These are phyloP conservation scores for Lithosia quadra DNA, from an alignment of 2,888 invertebrate species.

Conservation along the genomic window DNA sequence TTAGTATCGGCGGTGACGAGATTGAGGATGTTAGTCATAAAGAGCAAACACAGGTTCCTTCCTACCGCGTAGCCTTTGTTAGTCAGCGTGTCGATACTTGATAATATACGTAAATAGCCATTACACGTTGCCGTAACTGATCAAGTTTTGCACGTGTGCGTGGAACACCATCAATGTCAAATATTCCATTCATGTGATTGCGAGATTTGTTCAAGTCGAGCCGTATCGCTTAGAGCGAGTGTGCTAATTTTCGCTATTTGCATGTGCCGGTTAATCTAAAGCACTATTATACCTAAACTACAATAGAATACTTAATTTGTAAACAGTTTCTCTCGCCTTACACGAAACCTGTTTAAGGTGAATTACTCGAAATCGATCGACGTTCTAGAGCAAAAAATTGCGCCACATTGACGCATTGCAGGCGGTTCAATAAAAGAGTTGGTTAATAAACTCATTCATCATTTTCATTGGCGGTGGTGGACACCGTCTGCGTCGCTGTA, in stretches of 20 bases:
- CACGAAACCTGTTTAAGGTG: slow-evolving; percentile 13
- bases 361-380: slow-evolving; percentile 21
- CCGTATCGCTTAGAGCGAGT: slow-evolving; percentile 50
- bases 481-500: slow-evolving; percentile 42
- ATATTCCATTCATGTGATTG: slow-evolving; percentile 67
- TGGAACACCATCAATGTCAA: slow-evolving; percentile 60
- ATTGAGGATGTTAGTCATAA: slow-evolving; percentile 62
- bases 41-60: slow-evolving; percentile 50
- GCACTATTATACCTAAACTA: slow-evolving; percentile 1
- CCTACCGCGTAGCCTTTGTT: slow-evolving; percentile 44
- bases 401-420: slow-evolving; percentile 58
- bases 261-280: slow-evolving; percentile 36
- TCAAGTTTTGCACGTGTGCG: slow-evolving; percentile 28
- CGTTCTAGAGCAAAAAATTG: slow-evolving; percentile 20
- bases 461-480: slow-evolving; percentile 58
- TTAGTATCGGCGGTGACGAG: slow-evolving; percentile 51
- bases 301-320: slow-evolving; percentile 6
- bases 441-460: slow-evolving; percentile 76
- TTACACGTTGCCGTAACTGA: slow-evolving; percentile 31
- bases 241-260: slow-evolving; percentile 45
- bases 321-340: slow-evolving; percentile 2
- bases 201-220: slow-evolving; percentile 53
- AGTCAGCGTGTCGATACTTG: slow-evolving; percentile 37
- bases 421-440: slow-evolving; percentile 56
- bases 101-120: slow-evolving; percentile 36